Conservation (phyloP, 2,888 invertebrate species). For the Patella pellucida region DNA sequence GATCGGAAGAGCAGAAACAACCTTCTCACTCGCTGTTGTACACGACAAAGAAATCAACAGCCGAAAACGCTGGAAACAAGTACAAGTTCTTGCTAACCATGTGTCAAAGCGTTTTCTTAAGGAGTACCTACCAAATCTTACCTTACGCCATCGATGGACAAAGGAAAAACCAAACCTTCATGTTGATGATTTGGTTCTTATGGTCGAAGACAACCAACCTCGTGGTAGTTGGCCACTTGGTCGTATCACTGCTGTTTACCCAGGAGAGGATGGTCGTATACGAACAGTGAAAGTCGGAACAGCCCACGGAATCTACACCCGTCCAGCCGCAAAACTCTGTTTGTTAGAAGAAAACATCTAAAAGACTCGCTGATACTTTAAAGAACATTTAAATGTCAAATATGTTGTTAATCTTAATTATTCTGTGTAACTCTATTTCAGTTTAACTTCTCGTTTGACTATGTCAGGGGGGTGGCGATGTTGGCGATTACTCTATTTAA, state of each 20-base stretch:
- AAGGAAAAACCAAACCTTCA: not conserved
- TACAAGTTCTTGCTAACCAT: not conserved
- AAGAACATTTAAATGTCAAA: too few species aligned
- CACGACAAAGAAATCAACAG: slow-evolving; percentile 12
- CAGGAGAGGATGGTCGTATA: not conserved
- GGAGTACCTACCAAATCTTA: not conserved
- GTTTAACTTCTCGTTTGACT: not conserved
- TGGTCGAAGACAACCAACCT: not conserved
- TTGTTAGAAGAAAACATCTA: not conserved
- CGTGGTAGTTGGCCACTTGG: not conserved
- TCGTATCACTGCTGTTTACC: not conserved
- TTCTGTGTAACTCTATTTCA: too few species aligned
- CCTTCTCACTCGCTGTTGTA: slow-evolving; percentile 8
- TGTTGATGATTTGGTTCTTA: not conserved
- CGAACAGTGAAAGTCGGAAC: not conserved
- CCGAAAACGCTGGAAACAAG: slow-evolving; percentile 17
- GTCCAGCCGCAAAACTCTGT: not conserved
- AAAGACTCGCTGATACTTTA: not conserved
- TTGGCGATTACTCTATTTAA: not conserved
- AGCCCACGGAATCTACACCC: not conserved
- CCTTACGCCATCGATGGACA: not conserved
- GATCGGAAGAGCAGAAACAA: slow-evolving; percentile 6
- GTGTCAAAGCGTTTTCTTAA: not conserved
- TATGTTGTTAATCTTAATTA: too few species aligned
- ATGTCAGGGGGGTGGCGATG: slow-evolving; percentile 3